A percentile compares a stretch with the other conserved stretches of the same genome.
phyloP scores from a whole-genome alignment of 2,797 vertebrate species.

The Craterocephalus amniculus region DNA sequence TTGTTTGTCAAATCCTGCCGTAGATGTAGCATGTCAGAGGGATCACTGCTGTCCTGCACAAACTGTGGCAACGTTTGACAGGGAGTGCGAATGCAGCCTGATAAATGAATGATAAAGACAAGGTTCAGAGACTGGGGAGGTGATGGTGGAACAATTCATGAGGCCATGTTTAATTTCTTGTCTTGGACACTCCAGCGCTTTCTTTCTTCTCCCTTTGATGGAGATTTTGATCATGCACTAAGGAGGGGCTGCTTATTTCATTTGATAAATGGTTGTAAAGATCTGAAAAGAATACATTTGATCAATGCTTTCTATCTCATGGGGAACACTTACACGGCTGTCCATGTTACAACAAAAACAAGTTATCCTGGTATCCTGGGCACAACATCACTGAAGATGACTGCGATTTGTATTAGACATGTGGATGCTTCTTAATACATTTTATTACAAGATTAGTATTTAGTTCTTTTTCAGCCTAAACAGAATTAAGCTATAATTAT shows the following conservation, averaged over 20 bases:
- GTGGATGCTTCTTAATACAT: too few species aligned
- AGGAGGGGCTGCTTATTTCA: not conserved
- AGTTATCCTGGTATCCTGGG: too few species aligned
- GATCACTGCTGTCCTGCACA: not conserved
- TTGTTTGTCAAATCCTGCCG: not conserved
- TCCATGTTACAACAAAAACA: too few species aligned
- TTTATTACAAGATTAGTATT: too few species aligned
- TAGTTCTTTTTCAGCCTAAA: too few species aligned
- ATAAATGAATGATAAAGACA: not conserved
- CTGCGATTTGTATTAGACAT: too few species aligned
- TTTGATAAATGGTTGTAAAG: too few species aligned
- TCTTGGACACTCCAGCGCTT: not conserved
- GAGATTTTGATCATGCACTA: not conserved
- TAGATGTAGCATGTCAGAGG: not conserved
- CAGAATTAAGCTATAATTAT: too few species aligned
- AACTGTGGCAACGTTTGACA: not conserved
- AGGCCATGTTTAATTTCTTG: not conserved
- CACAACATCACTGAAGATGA: too few species aligned
- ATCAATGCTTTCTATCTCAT: too few species aligned
- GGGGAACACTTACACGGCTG: too few species aligned
- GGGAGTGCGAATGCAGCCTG: not conserved
- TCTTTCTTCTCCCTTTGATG: not conserved
- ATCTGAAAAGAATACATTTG: too few species aligned
- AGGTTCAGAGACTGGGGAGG: not conserved
- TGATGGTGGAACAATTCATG: not conserved